Evolutionary conservation across 2,113 vertebrate genomes (phyloP), one percentile per base, ranked within the genome.

Genomic region (Microtus pennsylvanicus): DNA sequence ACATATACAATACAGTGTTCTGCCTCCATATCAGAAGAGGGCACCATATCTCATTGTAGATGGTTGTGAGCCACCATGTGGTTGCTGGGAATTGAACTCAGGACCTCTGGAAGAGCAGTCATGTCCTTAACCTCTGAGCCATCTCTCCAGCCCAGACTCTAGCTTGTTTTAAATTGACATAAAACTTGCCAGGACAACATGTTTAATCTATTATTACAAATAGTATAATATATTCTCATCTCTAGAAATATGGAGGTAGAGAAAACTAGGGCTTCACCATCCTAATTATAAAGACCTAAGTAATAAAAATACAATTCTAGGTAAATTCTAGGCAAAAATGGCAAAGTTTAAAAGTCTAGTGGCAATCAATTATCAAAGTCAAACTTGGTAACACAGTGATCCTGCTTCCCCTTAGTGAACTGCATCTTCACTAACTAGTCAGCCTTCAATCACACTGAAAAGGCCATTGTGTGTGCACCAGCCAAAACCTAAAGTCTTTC

Each of bases 251-350:
- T 33, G 8, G 26, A 69, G 50, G 33, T 16, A 14, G 10, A 58
- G 16, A 19, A 47, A 65, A 65, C 17, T 33, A 22, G 28, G 21
- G 16, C 13, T 70, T 55, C 3, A 4, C 30, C 38, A 38, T 63
- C 55, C 85, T 85, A 92, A 80, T 87, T 69, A 88, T 16, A 9
- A 92, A 55, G 14, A 63, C 63, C 7, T 87, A 89, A 74, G 50
- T 69, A 91, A 28, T 85, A 94, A 85, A 67, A 33, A 11, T 61
- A 26, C 13, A 33, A 80, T 78, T 95, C n/a, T n/a, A n/a, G n/a
- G n/a, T 93, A 89, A 22, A 86, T 74, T 94, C 50, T 61, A 93
- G 72, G 67, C 30, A 91, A 95, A 95, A 95, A 94, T 33, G 12
- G 80, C 50, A 67, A 38, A n/a, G 70, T 50, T 76, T 80, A 85